These are phyloP conservation scores for Chaetops frenatus DNA, from an alignment of 2,113 vertebrate genomes.

Conservation along the genomic window DNA sequence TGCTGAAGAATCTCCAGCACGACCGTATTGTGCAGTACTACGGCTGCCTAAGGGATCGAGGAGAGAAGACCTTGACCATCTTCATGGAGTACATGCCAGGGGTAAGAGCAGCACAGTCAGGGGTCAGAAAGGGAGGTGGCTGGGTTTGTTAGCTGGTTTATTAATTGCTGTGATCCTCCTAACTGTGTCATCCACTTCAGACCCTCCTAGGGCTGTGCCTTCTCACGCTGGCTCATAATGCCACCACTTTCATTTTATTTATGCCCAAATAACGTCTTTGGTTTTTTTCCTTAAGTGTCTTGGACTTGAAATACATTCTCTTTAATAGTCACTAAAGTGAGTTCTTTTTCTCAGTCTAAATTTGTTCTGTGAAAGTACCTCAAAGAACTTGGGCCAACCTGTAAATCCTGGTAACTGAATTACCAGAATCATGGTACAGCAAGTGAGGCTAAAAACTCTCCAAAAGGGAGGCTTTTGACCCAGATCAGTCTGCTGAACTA, in stretches of 20 bases:
- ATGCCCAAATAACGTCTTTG: neutral
- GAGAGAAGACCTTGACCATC: slow-evolving; percentile 91
- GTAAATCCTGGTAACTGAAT: neutral
- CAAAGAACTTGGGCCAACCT: neutral
- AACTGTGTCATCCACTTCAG: neutral
- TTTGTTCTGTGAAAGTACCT: neutral
- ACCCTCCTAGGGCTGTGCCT: neutral
- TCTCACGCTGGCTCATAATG: neutral
- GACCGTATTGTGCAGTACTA: slow-evolving; percentile 96
- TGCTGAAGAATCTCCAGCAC: slow-evolving; percentile 92
- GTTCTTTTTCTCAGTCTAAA: neutral
- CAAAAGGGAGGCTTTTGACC: neutral
- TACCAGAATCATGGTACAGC: neutral
- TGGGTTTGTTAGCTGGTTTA: neutral
- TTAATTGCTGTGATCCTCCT: neutral
- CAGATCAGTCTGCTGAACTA: neutral
- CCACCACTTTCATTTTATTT: neutral
- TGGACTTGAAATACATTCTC: neutral
- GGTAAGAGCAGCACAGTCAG: slow-evolving; percentile 66
- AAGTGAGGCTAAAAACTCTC: neutral
- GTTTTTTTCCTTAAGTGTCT: neutral
- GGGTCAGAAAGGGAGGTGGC: neutral
- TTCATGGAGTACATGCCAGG: slow-evolving; percentile 99
- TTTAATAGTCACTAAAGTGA: neutral
- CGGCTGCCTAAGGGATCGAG: slow-evolving; percentile 86